Evolutionary conservation across 53 echinoderm and acorn worm species (phyloP), one percentile per base, ranked within the genome.

Genomic region (Arbacia lixula): DNA sequence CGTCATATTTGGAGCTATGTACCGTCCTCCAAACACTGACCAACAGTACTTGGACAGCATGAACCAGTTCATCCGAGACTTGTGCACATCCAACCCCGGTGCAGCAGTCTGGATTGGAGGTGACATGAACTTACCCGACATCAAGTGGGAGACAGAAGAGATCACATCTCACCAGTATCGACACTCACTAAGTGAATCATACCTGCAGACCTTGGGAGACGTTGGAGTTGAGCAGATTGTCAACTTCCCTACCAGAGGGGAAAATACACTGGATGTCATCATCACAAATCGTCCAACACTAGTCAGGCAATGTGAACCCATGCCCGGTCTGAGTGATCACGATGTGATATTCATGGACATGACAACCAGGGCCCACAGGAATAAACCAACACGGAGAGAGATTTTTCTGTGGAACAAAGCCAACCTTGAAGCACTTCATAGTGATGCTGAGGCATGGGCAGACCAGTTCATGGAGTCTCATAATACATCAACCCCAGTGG

Each of bases 231-330:
- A 76, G 17, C 86, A 86, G 61, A 64, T 86, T 25, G 50, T 86
- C 3, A 36, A 86, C 40, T 86, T 86, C 27, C 86, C 86, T 29
- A 78, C 87, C 14, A 64, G 78, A 55, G 30, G 43, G 14, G 57
- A 87, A 36, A 87, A 87, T 21, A 87, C 41, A 16, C 62, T 85
- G 39, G 85, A 85, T 31, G 41, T 73, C 37, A 72, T 85, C 12
- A 12, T 58, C 17, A 85, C 85, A 30, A 85, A 85, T 42, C 53
- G 42, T 8, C 60, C 85, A 43, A 12, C 85, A 36, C 41, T 80
- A 11, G 51, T 38, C 36, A 60, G 32, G 20, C 40, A 40, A 16
- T 85, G 72, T 31, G 33, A 57, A 17, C 30, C 29, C 1, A 63
- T 71, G 16, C 71, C 72, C 24, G 85, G 55, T 16, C 56, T 72